phyloP scores from a whole-genome alignment of 2,113 vertebrate species.

The Platysteira castanea region DNA sequence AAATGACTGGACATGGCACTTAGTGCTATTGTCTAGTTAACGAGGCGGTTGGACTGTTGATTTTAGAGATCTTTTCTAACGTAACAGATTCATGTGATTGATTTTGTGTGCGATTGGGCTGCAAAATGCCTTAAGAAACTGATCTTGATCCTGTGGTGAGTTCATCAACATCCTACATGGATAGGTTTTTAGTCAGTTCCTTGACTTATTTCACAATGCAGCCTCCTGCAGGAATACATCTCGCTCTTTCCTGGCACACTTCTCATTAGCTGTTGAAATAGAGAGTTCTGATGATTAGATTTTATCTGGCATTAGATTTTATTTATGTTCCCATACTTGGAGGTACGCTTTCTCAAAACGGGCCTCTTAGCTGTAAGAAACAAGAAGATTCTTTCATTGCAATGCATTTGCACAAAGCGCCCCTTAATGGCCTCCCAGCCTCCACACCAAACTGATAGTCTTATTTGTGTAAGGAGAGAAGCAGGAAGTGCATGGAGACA shows the following conservation, averaged over 20 bases:
- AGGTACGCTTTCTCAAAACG: background rate
- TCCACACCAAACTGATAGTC: background rate
- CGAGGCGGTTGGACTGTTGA: no score
- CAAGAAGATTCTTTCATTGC: background rate
- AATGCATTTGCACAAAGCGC: background rate
- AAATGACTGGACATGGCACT: background rate
- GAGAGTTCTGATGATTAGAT: background rate
- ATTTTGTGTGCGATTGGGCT: background rate
- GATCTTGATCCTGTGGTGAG: background rate
- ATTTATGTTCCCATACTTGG: background rate
- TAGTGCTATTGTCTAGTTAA: background rate
- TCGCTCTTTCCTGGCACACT: background rate
- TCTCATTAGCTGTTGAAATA: background rate
- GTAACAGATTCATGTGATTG: background rate
- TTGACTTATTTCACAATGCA: background rate
- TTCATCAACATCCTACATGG: background rate
- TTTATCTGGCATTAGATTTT: background rate
- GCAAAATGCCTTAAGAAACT: background rate
- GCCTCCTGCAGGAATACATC: background rate
- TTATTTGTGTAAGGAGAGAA: slow-evolving; percentile 31
- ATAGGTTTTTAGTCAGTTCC: background rate
- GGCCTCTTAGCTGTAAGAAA: background rate
- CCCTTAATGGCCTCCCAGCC: slow-evolving; percentile 14
- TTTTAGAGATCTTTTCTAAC: background rate
- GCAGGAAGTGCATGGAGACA: slow-evolving; percentile 28